Percentiles rank a stretch among this genome's conserved stretches.
These are phyloP conservation scores for Chrysocyon brachyurus DNA, from an alignment of 2,797 vertebrate genomes.

Conservation along the genomic window DNA sequence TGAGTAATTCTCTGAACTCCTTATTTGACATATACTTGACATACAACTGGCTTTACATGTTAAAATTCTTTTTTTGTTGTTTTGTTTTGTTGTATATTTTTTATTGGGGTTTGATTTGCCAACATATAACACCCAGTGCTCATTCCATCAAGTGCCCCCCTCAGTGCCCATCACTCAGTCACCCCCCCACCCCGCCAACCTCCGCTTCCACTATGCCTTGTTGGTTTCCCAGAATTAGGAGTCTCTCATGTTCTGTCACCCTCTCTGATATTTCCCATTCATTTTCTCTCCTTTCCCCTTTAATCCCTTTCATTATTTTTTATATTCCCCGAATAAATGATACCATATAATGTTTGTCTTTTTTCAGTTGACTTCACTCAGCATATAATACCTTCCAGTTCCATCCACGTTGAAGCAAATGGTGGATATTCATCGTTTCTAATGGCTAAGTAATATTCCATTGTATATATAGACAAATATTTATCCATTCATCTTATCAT, in stretches of 20 bases:
- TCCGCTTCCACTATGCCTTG: background rate
- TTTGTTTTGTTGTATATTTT: too few species aligned
- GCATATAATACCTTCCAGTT: too few species aligned
- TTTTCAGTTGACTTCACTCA: too few species aligned
- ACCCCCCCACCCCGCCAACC: too few species aligned
- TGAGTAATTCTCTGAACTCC: background rate
- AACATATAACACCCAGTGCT: background rate
- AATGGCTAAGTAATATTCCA: too few species aligned
- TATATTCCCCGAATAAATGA: background rate
- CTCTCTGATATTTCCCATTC: background rate
- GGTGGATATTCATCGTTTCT: too few species aligned
- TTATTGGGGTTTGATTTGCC: too few species aligned
- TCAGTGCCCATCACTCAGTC: background rate
- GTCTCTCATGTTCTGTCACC: background rate
- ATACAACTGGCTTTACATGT: background rate
- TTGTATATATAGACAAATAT: too few species aligned
- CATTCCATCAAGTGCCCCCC: background rate
- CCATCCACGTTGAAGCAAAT: too few species aligned
- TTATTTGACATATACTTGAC: conserved; percentile 37
- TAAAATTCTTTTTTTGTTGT: background rate
- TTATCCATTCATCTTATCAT: too few species aligned
- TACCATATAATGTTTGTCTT: background rate
- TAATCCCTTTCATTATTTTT: background rate
- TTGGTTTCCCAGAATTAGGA: background rate
- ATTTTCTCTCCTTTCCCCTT: background rate